A percentile compares a stretch with the other conserved stretches of the same genome.
phyloP scores from a whole-genome alignment of 2,797 vertebrate species.

The Mus minutoides region DNA sequence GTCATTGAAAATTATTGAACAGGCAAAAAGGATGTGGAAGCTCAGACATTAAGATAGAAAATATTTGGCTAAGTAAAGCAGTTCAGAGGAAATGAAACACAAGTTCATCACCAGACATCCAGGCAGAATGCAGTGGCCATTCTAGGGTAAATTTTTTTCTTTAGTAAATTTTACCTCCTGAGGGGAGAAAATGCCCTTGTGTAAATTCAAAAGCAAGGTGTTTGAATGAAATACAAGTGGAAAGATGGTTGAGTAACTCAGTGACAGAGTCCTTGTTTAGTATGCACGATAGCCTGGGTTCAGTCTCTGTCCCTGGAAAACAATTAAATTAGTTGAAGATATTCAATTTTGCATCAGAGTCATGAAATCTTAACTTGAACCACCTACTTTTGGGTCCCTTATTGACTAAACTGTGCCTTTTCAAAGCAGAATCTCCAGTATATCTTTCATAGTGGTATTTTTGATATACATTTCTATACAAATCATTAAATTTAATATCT shows the following conservation, averaged over 20 bases:
- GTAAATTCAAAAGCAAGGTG: neutral
- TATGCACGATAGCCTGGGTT: neutral
- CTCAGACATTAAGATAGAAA: neutral
- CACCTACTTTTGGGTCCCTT: neutral
- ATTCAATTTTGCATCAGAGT: neutral
- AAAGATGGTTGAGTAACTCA: neutral
- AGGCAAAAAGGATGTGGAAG: neutral
- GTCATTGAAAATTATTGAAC: neutral
- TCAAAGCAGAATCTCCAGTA: neutral
- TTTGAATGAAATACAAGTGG: neutral
- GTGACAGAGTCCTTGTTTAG: neutral
- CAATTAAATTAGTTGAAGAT: neutral
- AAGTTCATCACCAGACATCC: neutral
- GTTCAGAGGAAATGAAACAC: neutral
- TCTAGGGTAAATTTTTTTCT: neutral
- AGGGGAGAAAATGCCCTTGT: neutral
- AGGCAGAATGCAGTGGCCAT: neutral
- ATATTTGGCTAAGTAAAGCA: neutral
- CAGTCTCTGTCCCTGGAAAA: neutral
- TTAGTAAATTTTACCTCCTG: neutral
- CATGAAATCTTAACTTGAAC: neutral
- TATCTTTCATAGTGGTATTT: neutral
- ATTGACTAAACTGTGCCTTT: neutral
- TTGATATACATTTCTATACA: neutral
- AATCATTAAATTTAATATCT: neutral